Evolutionary conservation across 2,797 vertebrate species (phyloP).

Genomic region (Triplophysa yarkandensis): DNA sequence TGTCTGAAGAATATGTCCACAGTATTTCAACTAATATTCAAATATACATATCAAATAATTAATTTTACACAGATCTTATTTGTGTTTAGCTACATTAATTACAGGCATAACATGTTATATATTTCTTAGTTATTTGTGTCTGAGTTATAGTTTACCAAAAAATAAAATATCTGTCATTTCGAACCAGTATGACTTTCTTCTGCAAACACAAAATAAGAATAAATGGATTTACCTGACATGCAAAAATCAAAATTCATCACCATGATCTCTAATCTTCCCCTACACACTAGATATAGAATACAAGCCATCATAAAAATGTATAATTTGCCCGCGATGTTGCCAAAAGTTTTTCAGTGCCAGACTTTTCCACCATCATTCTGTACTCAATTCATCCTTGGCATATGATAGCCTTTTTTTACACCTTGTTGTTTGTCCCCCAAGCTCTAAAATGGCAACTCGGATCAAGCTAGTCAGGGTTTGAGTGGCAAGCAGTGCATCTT

Average conservation of each 20-base stretch:
- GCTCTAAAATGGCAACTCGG: constrained; percentile 11
- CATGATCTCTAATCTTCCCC: not conserved
- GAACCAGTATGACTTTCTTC: too few species aligned
- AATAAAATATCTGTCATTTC: too few species aligned
- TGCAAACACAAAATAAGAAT: too few species aligned
- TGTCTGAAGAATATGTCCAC: not conserved
- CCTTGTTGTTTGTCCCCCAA: not conserved
- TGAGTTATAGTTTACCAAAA: too few species aligned
- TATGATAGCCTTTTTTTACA: not conserved
- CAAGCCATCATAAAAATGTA: not conserved
- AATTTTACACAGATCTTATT: not conserved
- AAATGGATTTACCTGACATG: not conserved
- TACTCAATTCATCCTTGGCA: not conserved
- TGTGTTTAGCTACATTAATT: not conserved
- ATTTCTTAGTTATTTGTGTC: not conserved
- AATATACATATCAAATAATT: not conserved
- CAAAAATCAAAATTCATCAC: not conserved
- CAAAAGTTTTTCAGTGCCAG: not conserved
- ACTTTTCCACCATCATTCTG: not conserved
- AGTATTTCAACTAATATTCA: not conserved
- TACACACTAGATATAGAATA: not conserved
- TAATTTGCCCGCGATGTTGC: not conserved
- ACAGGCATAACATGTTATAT: not conserved
- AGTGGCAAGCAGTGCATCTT: constrained; percentile 22
- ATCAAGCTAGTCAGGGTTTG: constrained; percentile 19